These are phyloP conservation scores for Aphaenogaster rudis DNA, from an alignment of 1,140 invertebrate species.

Conservation along the genomic window DNA sequence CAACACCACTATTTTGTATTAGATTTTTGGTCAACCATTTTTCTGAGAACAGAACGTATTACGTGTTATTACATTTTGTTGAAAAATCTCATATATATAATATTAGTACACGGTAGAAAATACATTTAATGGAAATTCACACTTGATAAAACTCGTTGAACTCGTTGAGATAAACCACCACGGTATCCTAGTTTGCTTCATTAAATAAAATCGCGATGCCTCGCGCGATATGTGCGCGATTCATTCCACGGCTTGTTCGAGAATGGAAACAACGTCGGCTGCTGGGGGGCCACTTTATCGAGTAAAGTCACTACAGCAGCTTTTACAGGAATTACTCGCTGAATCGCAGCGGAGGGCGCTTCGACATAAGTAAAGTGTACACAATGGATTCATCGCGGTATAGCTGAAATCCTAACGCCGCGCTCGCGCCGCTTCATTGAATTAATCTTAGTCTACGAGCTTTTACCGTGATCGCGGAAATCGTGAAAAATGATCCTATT, in stretches of 20 bases:
- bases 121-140: constrained; percentile 32
- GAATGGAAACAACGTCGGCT: constrained; percentile 17
- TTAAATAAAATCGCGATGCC: constrained; percentile 46
- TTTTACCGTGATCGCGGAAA: constrained; percentile 46
- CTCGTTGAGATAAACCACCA: constrained; percentile 35
- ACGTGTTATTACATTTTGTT: not conserved
- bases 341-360: constrained; percentile 50
- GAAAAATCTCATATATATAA: not conserved
- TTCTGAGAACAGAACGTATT: not conserved
- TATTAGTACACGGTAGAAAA: not conserved
- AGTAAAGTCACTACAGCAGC: constrained; percentile 77
- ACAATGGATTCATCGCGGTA: constrained; percentile 54
- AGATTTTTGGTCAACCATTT: not conserved
- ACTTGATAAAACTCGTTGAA: constrained; percentile 1
- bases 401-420: constrained; percentile 30
- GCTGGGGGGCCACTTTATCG: constrained; percentile 50
- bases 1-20: not conserved
- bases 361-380: constrained; percentile 57
- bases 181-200: constrained; percentile 36
- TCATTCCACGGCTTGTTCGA: constrained; percentile 8
- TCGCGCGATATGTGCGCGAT: not conserved
- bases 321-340: constrained; percentile 68
- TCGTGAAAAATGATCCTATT: constrained; percentile 60
- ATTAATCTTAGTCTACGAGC: constrained; percentile 42
- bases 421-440: constrained; percentile 18